Evolutionary conservation across 2,888 invertebrate genomes (phyloP).

Genomic region (Leptinotarsa tumamoca): DNA sequence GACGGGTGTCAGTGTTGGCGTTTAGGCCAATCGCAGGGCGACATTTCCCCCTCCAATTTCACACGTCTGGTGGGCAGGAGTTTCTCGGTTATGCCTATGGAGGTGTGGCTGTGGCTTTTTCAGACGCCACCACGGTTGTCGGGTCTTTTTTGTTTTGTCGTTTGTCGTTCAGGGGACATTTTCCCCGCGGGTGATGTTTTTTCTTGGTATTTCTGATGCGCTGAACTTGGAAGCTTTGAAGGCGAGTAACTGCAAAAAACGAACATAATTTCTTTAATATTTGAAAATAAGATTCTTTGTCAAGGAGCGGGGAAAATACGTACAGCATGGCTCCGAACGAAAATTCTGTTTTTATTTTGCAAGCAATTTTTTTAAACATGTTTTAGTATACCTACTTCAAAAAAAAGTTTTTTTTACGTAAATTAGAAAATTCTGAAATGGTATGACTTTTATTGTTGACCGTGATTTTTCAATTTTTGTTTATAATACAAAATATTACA

Average conservation of each 20-base stretch:
- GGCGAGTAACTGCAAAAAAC: constrained; percentile 28
- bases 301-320: no score
- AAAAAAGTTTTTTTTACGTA: no score
- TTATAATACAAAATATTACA: no score
- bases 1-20: constrained; percentile 62
- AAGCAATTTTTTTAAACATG: no score
- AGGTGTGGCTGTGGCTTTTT: constrained; percentile 65
- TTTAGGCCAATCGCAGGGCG: constrained; percentile 65
- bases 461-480: no score
- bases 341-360: no score
- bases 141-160: constrained; percentile 47
- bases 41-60: constrained; percentile 66
- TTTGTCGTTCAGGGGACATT: constrained; percentile 47
- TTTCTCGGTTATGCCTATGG: constrained; percentile 64
- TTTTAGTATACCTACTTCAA: no score
- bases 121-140: constrained; percentile 56
- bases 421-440: no score
- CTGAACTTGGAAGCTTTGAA: constrained; percentile 31
- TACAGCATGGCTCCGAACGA: no score
- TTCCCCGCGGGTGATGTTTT: constrained; percentile 37
- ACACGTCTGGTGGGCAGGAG: constrained; percentile 66
- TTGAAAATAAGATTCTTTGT: no score
- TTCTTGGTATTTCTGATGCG: constrained; percentile 33
- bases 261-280: neutral
- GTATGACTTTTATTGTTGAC: no score